Evolutionary conservation across 2,888 invertebrate species (phyloP).

Genomic region (Drosophila colorata): DNA sequence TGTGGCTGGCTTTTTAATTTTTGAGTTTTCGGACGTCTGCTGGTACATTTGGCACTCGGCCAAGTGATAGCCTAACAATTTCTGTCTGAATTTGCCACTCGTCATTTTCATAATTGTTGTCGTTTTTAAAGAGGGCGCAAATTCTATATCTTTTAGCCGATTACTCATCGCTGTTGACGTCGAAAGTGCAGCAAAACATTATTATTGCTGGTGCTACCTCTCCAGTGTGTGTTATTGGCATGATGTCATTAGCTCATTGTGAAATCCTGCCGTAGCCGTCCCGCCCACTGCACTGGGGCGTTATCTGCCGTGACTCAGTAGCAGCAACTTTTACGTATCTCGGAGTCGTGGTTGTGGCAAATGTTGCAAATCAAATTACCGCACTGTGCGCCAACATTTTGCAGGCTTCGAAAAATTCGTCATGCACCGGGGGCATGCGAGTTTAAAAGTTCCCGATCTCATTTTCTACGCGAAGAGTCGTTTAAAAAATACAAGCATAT

Average conservation of each 20-base stretch:
- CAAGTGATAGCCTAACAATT: constrained; percentile 39
- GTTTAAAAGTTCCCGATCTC: constrained; percentile 29
- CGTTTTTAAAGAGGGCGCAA: background rate
- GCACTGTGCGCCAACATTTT: constrained; percentile 29
- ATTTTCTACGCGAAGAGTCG: constrained; percentile 28
- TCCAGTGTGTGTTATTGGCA: background rate
- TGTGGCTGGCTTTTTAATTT: constrained; percentile 23
- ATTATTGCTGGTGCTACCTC: background rate
- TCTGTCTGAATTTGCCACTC: constrained; percentile 21
- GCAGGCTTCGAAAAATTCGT: constrained; percentile 43
- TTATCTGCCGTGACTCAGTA: constrained; percentile 54
- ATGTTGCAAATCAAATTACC: constrained; percentile 61
- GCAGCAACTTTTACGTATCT: constrained; percentile 21
- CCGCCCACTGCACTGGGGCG: background rate
- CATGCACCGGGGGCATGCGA: constrained; percentile 8
- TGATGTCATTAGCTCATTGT: constrained; percentile 63
- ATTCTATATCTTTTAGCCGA: constrained; percentile 14
- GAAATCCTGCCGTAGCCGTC: constrained; percentile 43
- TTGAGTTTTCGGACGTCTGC: constrained; percentile 14
- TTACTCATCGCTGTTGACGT: constrained; percentile 23
- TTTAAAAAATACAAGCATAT: constrained; percentile 2
- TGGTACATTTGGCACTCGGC: constrained; percentile 53
- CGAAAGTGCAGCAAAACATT: constrained; percentile 10
- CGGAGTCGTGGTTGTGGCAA: background rate
- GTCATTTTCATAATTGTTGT: constrained; percentile 12